Evolutionary conservation across 2,888 invertebrate genomes (phyloP), one percentile per base, ranked within the genome.

Genomic region (Pseudolycoriella hygida): DNA sequence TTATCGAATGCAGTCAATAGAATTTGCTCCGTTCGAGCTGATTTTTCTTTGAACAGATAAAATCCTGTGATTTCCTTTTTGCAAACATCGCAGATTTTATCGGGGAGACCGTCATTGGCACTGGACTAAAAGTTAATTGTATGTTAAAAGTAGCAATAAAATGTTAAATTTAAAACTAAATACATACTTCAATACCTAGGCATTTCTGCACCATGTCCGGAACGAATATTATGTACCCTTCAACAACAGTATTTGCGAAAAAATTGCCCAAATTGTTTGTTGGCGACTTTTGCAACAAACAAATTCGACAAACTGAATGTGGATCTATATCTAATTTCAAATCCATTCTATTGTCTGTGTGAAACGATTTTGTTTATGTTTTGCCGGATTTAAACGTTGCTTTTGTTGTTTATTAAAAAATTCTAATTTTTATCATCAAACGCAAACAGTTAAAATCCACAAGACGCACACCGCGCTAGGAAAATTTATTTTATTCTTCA

Each of bases 261-360:
- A 50, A 34, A 46, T 48, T 50, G 3, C 25, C 14, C 12, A 50
- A 43, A 17, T 46, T 41, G 8, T 43, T 39, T n/a, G 47, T 30
- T 25, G 45, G 47, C 8, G 41, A 40, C 42, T 45, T 30, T 32
- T 47, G 47, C 8, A 38, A 40, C 42, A 50, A 46, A 41, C 50
- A 50, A 20, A 50, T 31, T 14, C 50, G 49, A 37, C 50, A 50
- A 19, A 49, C 46, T 32, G 42, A 44, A 12, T 46, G 32, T 15
- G 47, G 43, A 38, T 50, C 49, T 32, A 50, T 43, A 38, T 47
- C 48, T 30, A 50, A 46, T 38, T 48, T 48, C 32, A 47, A 49
- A 43, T 44, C n/a, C 25, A 25, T 25, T 8, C 25, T 25, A 6
- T 25, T 25, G n/a, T n/a, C n/a, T n/a, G n/a, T n/a, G n/a, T n/a